A percentile compares a stretch with the other conserved stretches of the same genome.
These are phyloP conservation scores for Pycnonotus jocosus DNA, from an alignment of 2,113 vertebrate species.

Conservation along the genomic window DNA sequence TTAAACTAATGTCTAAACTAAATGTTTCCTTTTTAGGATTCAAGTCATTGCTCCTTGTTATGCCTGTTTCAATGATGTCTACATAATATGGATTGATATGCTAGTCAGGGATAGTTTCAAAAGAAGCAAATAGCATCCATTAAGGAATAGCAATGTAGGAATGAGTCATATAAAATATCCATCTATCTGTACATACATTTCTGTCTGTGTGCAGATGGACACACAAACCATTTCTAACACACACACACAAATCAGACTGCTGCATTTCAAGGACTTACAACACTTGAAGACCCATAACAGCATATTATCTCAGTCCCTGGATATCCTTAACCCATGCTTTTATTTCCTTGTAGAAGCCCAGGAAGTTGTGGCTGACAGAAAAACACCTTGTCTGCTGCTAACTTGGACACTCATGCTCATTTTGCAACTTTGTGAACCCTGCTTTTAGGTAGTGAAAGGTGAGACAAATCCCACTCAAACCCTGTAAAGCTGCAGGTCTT, in stretches of 20 bases:
- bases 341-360: background rate
- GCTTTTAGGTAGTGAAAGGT: background rate
- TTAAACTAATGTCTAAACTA: constrained; percentile 48
- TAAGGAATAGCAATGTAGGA: background rate
- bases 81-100: constrained; percentile 48
- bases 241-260: background rate
- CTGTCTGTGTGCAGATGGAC: background rate
- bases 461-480: background rate
- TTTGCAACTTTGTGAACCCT: background rate
- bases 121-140: constrained; percentile 29
- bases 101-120: constrained; percentile 18
- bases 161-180: background rate
- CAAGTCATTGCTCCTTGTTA: constrained; percentile 48
- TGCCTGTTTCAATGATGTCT: constrained; percentile 37
- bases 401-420: background rate
- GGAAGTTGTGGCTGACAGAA: background rate
- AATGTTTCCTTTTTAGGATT: constrained; percentile 56
- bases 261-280: background rate
- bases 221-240: background rate
- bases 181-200: background rate
- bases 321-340: background rate
- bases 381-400: background rate
- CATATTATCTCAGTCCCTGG: background rate
- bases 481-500: background rate
- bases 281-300: background rate